These are phyloP conservation scores for Enteromius paludinosus DNA, from an alignment of 2,797 vertebrate genomes.

Conservation along the genomic window DNA sequence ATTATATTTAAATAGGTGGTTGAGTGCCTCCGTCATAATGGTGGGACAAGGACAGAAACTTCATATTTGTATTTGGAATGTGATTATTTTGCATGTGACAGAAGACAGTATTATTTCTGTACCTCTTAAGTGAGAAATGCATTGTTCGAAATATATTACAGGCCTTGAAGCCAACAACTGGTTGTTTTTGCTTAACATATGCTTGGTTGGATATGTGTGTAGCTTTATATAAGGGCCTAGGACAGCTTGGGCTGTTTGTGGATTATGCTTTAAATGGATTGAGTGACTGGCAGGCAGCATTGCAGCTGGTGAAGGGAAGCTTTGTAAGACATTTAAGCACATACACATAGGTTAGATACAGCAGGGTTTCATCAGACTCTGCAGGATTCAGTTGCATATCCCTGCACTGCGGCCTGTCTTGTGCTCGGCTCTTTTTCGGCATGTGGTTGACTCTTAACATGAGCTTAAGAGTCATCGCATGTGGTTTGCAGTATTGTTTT, in stretches of 20 bases:
- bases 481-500: not conserved
- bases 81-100: not conserved
- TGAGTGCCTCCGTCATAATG: not conserved
- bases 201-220: slow-evolving; percentile 16
- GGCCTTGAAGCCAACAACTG: not conserved
- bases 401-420: not conserved
- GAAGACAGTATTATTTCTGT: not conserved
- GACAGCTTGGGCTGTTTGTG: slow-evolving; percentile 45
- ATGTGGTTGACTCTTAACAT: not conserved
- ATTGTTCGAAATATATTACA: not conserved
- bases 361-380: slow-evolving; percentile 6
- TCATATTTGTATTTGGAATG: not conserved
- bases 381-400: not conserved
- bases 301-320: slow-evolving; percentile 41
- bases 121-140: not conserved
- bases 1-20: not conserved
- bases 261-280: slow-evolving; percentile 57
- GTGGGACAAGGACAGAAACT: not conserved
- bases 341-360: not conserved
- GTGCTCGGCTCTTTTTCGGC: not conserved
- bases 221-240: slow-evolving; percentile 7
- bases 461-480: not conserved
- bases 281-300: slow-evolving; percentile 31
- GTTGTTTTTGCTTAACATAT: slow-evolving; percentile 8
- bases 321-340: slow-evolving; percentile 8